Evolutionary conservation across 2,797 vertebrate species (phyloP), one percentile per base, ranked within the genome.

Genomic region (Typhlichthys subterraneus): DNA sequence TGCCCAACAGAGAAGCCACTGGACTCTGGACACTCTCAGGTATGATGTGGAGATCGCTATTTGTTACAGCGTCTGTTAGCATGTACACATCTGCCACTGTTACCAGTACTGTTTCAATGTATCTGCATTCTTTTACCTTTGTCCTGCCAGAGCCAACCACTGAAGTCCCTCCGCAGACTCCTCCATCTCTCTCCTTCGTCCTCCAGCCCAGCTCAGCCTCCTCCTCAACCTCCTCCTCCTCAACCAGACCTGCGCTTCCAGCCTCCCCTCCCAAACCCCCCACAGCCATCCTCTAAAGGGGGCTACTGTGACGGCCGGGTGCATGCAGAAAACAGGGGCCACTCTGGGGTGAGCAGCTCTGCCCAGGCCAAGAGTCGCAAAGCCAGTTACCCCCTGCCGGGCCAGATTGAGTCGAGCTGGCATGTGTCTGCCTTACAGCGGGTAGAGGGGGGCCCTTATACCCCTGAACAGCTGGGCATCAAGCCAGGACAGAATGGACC

Each of bases 401-500:
- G 96, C 77, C 97, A 97, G 91, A 94, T 98, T 53, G 97, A 99
- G 73, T 94, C 96, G 58, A 92, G 89, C 86, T 99, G 97, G 97
- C 97, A 99, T 0, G 94, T 97, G 61, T 93, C 96, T 0, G 95
- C 96, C 0, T 86, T 96, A 23, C 94, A 92, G 87, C 87, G 92
- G 45, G 91, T 90, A 0, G 97, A 99, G 1, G 96, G 94, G 5
- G 86, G 93, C 12, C 93, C 96, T 79, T 97, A 96, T 63, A 88
- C 87, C 77, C 90, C 96, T 0, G 97, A 99, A 31, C 97, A 96
- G 83, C 91, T 98, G 89, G 92, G 95, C 74, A 90, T 95, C 87
- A 99, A 99, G 91, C 93, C 93, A 46, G 96, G 96, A 65, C 96
- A 97, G 90, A 99, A 99, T 0, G 97, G 97, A 89, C 96, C 95